Percentiles rank a stretch among this genome's conserved stretches.
These are phyloP conservation scores for Cryptoblepharus egeriae DNA, from an alignment of 2,797 vertebrate genomes.

Conservation along the genomic window DNA sequence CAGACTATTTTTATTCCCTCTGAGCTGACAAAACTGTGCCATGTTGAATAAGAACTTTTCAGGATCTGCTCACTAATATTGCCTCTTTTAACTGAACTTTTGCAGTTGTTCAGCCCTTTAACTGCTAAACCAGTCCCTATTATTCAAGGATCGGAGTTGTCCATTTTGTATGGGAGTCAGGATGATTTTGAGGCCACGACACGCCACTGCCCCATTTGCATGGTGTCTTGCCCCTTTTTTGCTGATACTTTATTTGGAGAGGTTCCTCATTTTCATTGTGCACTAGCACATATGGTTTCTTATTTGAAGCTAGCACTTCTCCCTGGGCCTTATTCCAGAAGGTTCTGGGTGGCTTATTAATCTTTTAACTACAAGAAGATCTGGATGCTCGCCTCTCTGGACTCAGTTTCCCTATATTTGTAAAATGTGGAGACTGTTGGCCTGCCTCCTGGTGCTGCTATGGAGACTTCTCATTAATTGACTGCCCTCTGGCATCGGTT, in stretches of 20 bases:
- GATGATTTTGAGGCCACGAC: not conserved
- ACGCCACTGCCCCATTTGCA: not conserved
- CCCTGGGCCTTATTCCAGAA: not conserved
- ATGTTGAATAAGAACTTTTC: not conserved
- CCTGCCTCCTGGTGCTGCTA: not conserved
- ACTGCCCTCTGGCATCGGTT: not conserved
- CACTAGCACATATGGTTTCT: not conserved
- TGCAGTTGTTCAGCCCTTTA: conserved; percentile 44
- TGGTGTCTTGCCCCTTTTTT: not conserved
- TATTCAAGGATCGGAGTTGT: not conserved
- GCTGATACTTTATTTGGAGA: not conserved
- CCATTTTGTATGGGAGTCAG: accelerated
- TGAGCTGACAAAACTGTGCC: not conserved
- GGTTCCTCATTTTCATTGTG: not conserved
- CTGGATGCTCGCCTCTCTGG: not conserved
- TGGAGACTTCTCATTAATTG: not conserved
- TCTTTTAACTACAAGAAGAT: not conserved
- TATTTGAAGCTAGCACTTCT: not conserved
- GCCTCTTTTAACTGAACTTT: not conserved
- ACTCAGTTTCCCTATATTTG: not conserved
- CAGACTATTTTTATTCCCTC: not conserved
- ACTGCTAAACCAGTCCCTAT: not conserved
- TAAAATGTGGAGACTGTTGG: not conserved
- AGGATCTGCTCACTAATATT: not conserved
- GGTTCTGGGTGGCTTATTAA: not conserved